Conservation (phyloP, 2,888 invertebrate species). For the Eugnorisma glareosa region DNA sequence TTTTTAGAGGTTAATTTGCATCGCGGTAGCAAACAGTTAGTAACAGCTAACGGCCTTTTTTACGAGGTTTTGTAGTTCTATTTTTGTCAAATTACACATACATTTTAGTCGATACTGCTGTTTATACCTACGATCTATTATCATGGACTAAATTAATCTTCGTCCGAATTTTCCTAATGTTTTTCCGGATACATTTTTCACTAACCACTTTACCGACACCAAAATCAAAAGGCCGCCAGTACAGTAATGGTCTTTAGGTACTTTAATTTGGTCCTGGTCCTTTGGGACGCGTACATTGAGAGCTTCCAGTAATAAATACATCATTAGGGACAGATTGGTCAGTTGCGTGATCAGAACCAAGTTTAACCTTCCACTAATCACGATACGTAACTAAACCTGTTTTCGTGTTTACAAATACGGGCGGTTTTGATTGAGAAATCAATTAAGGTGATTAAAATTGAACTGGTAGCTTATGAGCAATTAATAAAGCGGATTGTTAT, state of each 20-base stretch:
- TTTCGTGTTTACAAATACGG: constrained; percentile 39
- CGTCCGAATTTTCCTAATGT: not conserved
- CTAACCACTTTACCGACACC: not conserved
- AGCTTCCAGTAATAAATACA: constrained; percentile 2
- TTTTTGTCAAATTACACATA: constrained; percentile 6
- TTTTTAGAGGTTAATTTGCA: constrained; percentile 54
- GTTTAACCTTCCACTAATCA: constrained; percentile 45
- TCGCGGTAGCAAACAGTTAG: constrained; percentile 17
- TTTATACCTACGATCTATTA: not conserved
- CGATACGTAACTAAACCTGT: constrained; percentile 39
- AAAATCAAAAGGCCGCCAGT: constrained; percentile 5
- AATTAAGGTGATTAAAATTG: constrained; percentile 36
- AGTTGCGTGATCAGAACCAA: constrained; percentile 35
- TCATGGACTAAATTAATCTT: constrained; percentile 6
- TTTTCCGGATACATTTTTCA: not conserved
- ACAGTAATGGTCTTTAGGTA: not conserved
- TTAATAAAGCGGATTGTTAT: constrained; percentile 13
- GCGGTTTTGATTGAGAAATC: constrained; percentile 38
- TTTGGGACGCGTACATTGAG: not conserved
- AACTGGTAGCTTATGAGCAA: constrained; percentile 20
- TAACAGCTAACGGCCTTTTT: constrained; percentile 26
- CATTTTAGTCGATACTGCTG: not conserved
- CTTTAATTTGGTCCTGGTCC: constrained; percentile 1
- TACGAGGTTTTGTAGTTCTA: constrained; percentile 14
- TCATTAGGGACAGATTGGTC: constrained; percentile 37